Evolutionary conservation across 1,140 invertebrate genomes (phyloP), one percentile per base, ranked within the genome.

Genomic region (Procambarus clarkii): DNA sequence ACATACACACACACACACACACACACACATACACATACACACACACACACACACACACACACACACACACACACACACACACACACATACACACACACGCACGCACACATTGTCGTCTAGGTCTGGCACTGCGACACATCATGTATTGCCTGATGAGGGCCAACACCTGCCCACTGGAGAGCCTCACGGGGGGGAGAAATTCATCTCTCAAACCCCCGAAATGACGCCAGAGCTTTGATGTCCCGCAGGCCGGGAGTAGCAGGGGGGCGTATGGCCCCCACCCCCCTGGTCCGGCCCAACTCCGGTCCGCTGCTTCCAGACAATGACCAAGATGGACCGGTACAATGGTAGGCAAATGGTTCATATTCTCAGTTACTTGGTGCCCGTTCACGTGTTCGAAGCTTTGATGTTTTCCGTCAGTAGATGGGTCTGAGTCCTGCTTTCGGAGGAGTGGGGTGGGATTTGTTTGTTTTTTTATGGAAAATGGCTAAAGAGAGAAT

Each of bases 301-400:
- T 77, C 54, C 84, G 84, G 48, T 48, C 71, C 84, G 71, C 84
- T 86, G 84, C 84, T 86, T 86, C 45, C n/a, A 86, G 48, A 86
- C 84, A 86, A 86, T 77, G 84, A 86, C n/a, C 50, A 71, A 5
- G 71, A 48, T 77, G 84, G 45, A 74, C 71, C 84, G 84, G 84
- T 48, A 86, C 84, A 86, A 86, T 86, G 48, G 74, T 77, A 46
- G 74, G 74, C 84, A 86, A 86, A 86, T 86, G 84, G 84, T 86
- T 86, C 84, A 86, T 86, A 86, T 77, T 86, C 84, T 86, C 84
- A 86, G 71, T 86, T 86, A 86, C 84, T 77, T 48, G 84, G 71
- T 86, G 84, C 48, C 48, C 84, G 84, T 86, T 86, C 84, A 86
- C 77, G 84, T 86, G 84, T 86, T 86, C 15, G 71, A 69, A 71